Base-by-base conservation (phyloP, 92 coral and sea anemone genomes). In the Nematostella vectensis region DNA sequence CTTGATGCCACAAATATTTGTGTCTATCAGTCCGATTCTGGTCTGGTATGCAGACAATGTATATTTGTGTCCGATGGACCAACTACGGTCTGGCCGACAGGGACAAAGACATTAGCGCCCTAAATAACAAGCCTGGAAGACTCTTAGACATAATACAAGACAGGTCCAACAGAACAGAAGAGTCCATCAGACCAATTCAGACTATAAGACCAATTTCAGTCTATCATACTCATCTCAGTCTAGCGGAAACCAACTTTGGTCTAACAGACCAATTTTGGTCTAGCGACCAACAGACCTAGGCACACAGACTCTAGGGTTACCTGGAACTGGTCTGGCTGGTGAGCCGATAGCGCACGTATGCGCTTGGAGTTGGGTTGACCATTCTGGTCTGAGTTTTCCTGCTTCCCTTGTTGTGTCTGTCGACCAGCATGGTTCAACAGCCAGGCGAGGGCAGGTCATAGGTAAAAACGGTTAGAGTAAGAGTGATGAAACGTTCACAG, bases 391-490 rank as follows among this genome's bases (percentile, higher is more conserved):
- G 87, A 89, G 79, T 80, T 89, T 69, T 80, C 94, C 72, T 75
- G 96, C 88, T 89, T 89, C 75, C 85, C 87, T 65, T 86, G 85
- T 58, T 81, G 84, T 70, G 75, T 85, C 89, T 70, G 96, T 70
- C 70, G 50, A 71, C 65, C 17, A 45, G 51, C 40, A 33, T 33
- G 6, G 40, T n/a, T n/a, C n/a, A n/a, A n/a, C n/a, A n/a, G 6
- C 40, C 40, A 33, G 40, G 40, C 40, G 15, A 6, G 15, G 15
- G 40, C 15, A 6, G 40, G 40, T 33, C 8, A 15, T 33, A 33
- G 40, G 40, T 33, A 33, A 33, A 33, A 33, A 33, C 8, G 6
- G 40, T 33, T 33, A 33, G 40, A 6, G 15, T 33, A 6, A 33
- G 40, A 6, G 40, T 33, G 15, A 33, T 33, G 15, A 33, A 33